Conservation (phyloP, 2,888 invertebrate species). For the Diarsia rubi region DNA sequence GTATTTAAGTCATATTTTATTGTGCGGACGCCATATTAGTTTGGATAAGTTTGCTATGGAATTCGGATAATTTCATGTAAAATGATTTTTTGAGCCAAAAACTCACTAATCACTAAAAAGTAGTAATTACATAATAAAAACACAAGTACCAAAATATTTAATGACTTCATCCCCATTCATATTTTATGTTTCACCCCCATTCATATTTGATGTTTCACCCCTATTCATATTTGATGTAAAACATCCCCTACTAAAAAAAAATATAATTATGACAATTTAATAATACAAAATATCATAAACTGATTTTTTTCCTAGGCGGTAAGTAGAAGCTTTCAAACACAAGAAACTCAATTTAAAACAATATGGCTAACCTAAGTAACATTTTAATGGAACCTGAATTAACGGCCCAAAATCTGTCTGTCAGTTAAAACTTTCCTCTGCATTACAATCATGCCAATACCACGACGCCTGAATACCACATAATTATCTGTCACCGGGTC, state of each 20-base stretch:
- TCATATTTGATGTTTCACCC: neutral
- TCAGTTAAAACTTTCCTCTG: too few species aligned
- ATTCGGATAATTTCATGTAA: neutral
- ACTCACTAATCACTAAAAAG: neutral
- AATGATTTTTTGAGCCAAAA: neutral
- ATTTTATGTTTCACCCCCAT: neutral
- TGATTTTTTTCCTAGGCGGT: neutral
- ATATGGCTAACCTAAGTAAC: neutral
- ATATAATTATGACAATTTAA: too few species aligned
- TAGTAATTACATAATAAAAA: neutral
- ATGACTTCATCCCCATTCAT: neutral
- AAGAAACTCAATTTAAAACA: neutral
- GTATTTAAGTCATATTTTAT: constrained; percentile 47
- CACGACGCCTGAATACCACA: too few species aligned
- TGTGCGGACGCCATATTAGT: constrained; percentile 22
- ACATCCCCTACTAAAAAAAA: neutral
- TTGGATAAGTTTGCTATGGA: constrained; percentile 21
- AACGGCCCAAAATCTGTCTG: neutral
- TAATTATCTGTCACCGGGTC: too few species aligned
- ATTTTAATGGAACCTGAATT: neutral
- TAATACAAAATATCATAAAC: neutral
- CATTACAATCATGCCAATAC: too few species aligned
- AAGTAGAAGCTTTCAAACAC: neutral
- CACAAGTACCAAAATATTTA: neutral
- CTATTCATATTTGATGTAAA: neutral